Conservation (phyloP, 2,797 vertebrate genomes). For the Pipistrellus pipistrellus region DNA sequence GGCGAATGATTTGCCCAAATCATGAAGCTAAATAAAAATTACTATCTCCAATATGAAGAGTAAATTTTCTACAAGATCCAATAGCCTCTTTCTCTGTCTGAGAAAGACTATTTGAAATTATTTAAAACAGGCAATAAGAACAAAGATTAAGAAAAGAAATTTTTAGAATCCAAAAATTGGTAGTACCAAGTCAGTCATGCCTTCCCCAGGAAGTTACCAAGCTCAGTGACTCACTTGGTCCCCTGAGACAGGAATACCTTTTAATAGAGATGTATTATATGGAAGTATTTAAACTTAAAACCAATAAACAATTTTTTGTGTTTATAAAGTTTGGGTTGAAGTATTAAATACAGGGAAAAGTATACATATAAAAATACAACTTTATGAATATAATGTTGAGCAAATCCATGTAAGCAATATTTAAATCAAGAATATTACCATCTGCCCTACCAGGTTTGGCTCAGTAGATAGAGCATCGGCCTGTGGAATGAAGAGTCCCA, state of each 20-base stretch:
- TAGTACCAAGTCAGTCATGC: not conserved
- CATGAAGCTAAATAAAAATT: slow-evolving; percentile 24
- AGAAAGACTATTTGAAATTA: not conserved
- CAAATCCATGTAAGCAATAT: not conserved
- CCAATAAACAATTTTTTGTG: not conserved
- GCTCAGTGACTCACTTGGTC: not conserved
- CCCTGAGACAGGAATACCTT: not conserved
- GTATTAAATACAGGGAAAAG: not conserved
- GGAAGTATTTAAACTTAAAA: not conserved
- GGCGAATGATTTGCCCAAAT: not conserved
- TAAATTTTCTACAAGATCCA: not conserved
- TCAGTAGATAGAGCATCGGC: too few relatives aligned
- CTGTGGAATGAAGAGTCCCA: too few relatives aligned
- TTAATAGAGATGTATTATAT: not conserved
- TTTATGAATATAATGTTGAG: not conserved
- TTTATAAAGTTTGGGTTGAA: not conserved
- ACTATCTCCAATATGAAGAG: not conserved
- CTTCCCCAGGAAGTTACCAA: not conserved
- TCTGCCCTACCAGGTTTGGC: too few relatives aligned
- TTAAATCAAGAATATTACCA: not conserved
- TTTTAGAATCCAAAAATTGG: not conserved
- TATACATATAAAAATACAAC: not conserved
- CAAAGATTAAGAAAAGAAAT: slow-evolving; percentile 1
- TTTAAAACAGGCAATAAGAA: not conserved
- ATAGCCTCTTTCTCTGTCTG: not conserved